phyloP scores from a whole-genome alignment of 2,888 invertebrate genomes.

The Napeogenes inachia region DNA sequence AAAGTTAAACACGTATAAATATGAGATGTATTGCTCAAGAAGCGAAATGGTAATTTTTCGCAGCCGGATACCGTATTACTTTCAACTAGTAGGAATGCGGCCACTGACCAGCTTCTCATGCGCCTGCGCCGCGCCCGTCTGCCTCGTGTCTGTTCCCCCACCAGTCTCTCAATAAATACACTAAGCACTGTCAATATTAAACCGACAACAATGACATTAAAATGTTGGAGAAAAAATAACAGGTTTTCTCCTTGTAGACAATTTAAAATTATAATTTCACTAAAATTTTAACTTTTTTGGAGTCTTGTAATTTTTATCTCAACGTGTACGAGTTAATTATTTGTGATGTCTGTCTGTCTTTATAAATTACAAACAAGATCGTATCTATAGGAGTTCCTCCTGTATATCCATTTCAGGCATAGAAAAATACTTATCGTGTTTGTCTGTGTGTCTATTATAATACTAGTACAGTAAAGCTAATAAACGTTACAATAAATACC shows the following conservation, averaged over 20 bases:
- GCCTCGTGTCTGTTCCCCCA: constrained; percentile 34
- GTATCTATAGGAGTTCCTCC: neutral
- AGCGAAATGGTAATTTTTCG: constrained; percentile 64
- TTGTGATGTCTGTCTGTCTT: constrained; percentile 25
- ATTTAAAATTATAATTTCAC: too few species aligned
- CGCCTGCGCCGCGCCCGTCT: constrained; percentile 53
- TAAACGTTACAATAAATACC: too few species aligned
- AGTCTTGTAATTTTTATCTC: too few species aligned
- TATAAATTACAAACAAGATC: too few species aligned
- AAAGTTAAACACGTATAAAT: constrained; percentile 9
- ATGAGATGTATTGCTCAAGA: constrained; percentile 26
- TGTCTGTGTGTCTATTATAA: constrained; percentile 48
- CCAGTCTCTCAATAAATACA: constrained; percentile 22
- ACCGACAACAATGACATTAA: constrained; percentile 17
- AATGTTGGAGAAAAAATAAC: constrained; percentile 11
- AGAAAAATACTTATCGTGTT: constrained; percentile 7
- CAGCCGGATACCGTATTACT: constrained; percentile 73
- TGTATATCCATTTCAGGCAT: constrained; percentile 9
- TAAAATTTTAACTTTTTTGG: too few species aligned
- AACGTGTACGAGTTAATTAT: constrained; percentile 9
- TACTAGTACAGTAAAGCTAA: constrained; percentile 40
- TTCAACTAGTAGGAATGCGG: constrained; percentile 75
- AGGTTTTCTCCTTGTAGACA: neutral
- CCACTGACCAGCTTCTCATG: constrained; percentile 66
- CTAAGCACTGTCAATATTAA: constrained; percentile 25